Base-by-base conservation (phyloP, 2,797 vertebrate species). In the Tenualosa ilisha region DNA sequence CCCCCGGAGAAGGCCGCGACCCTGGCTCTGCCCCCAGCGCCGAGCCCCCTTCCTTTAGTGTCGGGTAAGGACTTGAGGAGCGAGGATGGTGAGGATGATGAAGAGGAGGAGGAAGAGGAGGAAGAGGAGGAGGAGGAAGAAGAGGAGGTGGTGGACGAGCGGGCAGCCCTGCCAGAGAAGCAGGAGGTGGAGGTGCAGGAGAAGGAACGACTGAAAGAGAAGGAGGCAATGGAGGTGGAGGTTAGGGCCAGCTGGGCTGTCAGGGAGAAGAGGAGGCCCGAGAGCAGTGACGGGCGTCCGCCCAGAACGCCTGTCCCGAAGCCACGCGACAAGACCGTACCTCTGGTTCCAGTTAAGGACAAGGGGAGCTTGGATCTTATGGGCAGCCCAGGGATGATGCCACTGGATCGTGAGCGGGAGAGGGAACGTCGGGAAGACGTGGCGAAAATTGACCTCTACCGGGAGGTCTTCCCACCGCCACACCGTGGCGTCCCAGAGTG, bases 401-500 rank as follows among this genome's bases (percentile, higher is more conserved):
- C 83, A 65, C 92, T 92, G 0, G 95, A 95, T 0, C 89, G 87
- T 20, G 84, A 85, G 59, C 31, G 68, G 68, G 37, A 85, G 59
- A 15, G 68, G 31, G 37, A 90, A 84, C 86, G 81, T 40, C 83
- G 65, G 61, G 87, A 88, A n/a, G 86, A 81, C 17, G 49, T 37
- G n/a, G 91, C 93, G 8, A 94, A 93, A 86, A 93, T 94, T 0
- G 94, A 94, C 89, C 86, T 94, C 79, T 95, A 94, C 90, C 86
- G 93, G 37, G 93, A 94, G 86, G 93, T 94, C 2, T 93, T 93
- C 5, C 72, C 90, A 86, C 90, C 94, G 17, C 94, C 92, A 89
- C 89, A 92, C 0, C 94, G 93, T 85, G 93, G 93, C 0, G 93
- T 94, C 61, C 94, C 94, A 0, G 94, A 90, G 85, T 75, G 68